A percentile compares a stretch with the other conserved stretches of the same genome.
These are phyloP conservation scores for Metalampra italica DNA, from an alignment of 2,888 invertebrate species.

Conservation along the genomic window DNA sequence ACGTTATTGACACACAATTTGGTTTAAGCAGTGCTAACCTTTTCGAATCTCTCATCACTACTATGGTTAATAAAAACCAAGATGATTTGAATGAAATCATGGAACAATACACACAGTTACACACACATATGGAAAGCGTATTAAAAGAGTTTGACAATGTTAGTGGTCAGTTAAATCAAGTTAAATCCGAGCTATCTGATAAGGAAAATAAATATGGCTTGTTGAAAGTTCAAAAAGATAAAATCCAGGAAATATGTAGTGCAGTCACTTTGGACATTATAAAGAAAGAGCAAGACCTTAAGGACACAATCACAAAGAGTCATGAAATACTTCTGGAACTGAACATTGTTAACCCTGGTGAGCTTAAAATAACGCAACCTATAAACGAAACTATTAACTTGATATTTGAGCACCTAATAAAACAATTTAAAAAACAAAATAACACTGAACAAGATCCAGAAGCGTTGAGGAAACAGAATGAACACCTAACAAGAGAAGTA, in stretches of 20 bases:
- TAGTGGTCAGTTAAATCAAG: constrained; percentile 35
- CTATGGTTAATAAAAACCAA: constrained; percentile 34
- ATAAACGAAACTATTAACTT: constrained; percentile 30
- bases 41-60: constrained; percentile 41
- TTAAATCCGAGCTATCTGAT: constrained; percentile 41
- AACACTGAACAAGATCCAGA: constrained; percentile 8
- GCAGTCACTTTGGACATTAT: constrained; percentile 59
- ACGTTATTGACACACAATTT: constrained; percentile 45
- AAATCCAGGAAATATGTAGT: constrained; percentile 51
- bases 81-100: constrained; percentile 30
- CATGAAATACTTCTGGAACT: constrained; percentile 37
- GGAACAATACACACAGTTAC: constrained; percentile 32
- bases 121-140: constrained; percentile 33
- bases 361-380: constrained; percentile 33
- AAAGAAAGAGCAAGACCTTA: constrained; percentile 45
- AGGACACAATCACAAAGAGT: constrained; percentile 33
- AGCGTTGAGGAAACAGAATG: constrained; percentile 13
- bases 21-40: constrained; percentile 31
- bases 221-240: constrained; percentile 49
- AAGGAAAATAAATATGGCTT: constrained; percentile 52
- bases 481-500: constrained; percentile 36
- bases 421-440: constrained; percentile 18
- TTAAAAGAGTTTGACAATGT: constrained; percentile 35
- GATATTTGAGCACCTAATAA: constrained; percentile 41
- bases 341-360: constrained; percentile 31